Percentiles rank a stretch among this genome's conserved stretches.
These are phyloP conservation scores for Drosophila busckii DNA, from an alignment of 1,140 invertebrate species.

Conservation along the genomic window DNA sequence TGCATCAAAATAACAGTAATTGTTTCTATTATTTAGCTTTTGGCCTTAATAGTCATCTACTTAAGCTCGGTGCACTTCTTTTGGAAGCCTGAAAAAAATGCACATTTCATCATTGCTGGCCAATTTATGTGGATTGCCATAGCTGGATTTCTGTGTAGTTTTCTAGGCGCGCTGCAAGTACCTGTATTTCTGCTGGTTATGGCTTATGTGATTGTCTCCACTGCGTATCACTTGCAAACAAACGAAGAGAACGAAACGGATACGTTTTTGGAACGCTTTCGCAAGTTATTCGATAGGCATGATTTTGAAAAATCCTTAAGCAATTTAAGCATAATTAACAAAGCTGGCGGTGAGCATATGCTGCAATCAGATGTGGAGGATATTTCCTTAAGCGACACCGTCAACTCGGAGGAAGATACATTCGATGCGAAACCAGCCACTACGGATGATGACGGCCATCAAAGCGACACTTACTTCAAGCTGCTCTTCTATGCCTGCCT, in stretches of 20 bases:
- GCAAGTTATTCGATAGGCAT: constrained; percentile 56
- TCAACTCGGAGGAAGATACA: constrained; percentile 64
- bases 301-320: constrained; percentile 61
- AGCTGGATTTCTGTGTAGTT: constrained; percentile 81
- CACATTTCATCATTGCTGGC: constrained; percentile 80
- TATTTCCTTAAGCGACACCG: constrained; percentile 63
- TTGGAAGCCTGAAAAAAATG: constrained; percentile 81
- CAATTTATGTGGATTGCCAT: constrained; percentile 82
- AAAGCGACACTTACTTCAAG: constrained; percentile 69
- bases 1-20: background rate
- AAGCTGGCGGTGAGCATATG: constrained; percentile 24
- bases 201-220: constrained; percentile 80
- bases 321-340: constrained; percentile 49
- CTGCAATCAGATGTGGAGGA: constrained; percentile 66
- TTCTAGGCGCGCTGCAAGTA: constrained; percentile 81
- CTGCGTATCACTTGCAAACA: constrained; percentile 80
- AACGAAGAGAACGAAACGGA: constrained; percentile 34
- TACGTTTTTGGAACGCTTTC: constrained; percentile 51
- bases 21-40: constrained; percentile 69
- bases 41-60: constrained; percentile 79
- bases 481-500: constrained; percentile 72
- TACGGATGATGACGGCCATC: constrained; percentile 27
- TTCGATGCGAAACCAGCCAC: constrained; percentile 35
- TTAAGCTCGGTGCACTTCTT: constrained; percentile 80
- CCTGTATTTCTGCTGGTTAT: constrained; percentile 80